Evolutionary conservation across 2,113 vertebrate species (phyloP), one percentile per base, ranked within the genome.

Genomic region (Entomyzon cyanotis): DNA sequence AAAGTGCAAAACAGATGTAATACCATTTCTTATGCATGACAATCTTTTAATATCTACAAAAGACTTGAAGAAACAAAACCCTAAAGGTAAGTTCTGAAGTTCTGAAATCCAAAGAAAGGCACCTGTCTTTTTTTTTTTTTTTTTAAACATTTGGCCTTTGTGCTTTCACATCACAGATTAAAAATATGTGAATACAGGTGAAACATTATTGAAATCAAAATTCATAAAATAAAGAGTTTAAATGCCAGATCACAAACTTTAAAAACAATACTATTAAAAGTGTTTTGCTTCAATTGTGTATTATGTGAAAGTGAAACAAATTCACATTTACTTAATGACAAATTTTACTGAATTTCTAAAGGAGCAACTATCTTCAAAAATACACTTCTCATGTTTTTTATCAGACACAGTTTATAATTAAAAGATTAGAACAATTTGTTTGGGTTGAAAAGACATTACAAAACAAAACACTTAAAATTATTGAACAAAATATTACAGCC

Each of bases 391-490:
- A 19, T 86, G 80, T 35, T 92, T 96, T 96, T 94, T 92, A 95
- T 95, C 81, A 97, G 93, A 96, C 52, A 87, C 14, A 78, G 55
- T 96, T 93, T 94, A 92, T 96, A 94, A 67, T 94, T 95, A 75
- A 88, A 96, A 96, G 60, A 85, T 91, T 74, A 97, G 84, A 92
- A 97, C 75, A 95, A 63, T 84, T 80, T 96, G 47, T 93, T 95
- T 82, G 85, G 75, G 58, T 94, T 96, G 79, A 97, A 95, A 98
- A 96, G 81, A 95, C 60, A 90, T 93, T 97, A 97, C 91, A 98
- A 98, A 98, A 96, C 86, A 90, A 96, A 97, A 69, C 79, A 95
- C 55, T 97, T 94, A 82, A 87, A 90, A 94, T 89, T 93, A 92
- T 9, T 94, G 67, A 96, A 95, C n/a, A 88, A 93, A 91, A 63